Evolutionary conservation across 2,113 vertebrate species (phyloP), one percentile per base, ranked within the genome.

Genomic region (Hemiprocne comata): DNA sequence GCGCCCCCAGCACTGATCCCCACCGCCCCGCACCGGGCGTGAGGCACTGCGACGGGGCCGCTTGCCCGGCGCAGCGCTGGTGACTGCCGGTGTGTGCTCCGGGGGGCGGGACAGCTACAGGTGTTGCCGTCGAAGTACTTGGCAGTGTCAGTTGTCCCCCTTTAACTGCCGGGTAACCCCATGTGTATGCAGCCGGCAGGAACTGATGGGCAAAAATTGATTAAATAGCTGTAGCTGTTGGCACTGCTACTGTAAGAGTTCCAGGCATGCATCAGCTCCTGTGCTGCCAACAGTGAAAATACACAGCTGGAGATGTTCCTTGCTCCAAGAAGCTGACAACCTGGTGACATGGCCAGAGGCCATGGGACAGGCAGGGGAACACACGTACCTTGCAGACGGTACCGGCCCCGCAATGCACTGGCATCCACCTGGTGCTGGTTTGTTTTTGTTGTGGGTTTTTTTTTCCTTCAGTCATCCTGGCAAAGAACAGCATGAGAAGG

Each of bases 181-280:
- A n/a, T n/a, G n/a, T n/a, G n/a, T n/a, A n/a, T n/a, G n/a, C n/a
- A 2, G 24, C 71, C 38, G 51, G 36, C 50, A 2, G 34, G 14
- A 18, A 31, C 1, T 1, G 7, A 2, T 0, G 73, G 65, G 78
- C 65, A 17, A 0, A 26, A 3, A 8, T 0, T 19, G 26, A 6
- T 6, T 18, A 0, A 24, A 7, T 0, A 2, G 1, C 29, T 0
- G 40, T 1, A n/a, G n/a, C n/a, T n/a, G 40, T 0, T 1, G 65
- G 54, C 58, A 1, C 28, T 0, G 69, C 0, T 7, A 3, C 29
- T 3, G 40, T 3, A 4, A 2, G 23, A 6, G 34, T 1, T 18
- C 40, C 57, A 3, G 65, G 62, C 38, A 2, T 1, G 36, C 64
- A 3, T 0, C 60, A 2, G 82, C 50, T 28, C 31, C 66, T 1